Base-by-base conservation (phyloP, 2,797 vertebrate genomes). In the Amniataba percoides region DNA sequence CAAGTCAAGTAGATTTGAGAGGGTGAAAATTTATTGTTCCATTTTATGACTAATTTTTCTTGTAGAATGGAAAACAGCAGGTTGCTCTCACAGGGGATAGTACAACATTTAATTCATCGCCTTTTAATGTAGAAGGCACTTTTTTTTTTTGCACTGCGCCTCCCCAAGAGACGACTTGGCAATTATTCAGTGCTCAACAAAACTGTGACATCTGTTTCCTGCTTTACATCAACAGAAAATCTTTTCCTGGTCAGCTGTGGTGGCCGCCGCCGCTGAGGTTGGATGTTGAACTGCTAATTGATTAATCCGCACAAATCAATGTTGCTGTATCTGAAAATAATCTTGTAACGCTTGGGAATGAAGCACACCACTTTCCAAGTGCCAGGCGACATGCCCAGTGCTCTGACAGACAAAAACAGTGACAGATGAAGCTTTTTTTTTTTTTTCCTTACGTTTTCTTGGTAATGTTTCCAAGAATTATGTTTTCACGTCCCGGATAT, bases 181-280 rank as follows among this genome's bases (percentile, higher is more conserved):
- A 65, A 74, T 71, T 62, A 71, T 31, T 82, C 34, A 61, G 34
- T 8, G 49, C 58, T 36, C 39, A 46, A 49, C 18, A 71, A 57
- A 74, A 72, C 45, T 69, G 55, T 66, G 58, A 67, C 61, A 43
- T 79, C 46, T 59, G 65, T 74, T 78, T 69, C 21, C 53, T 67
- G 43, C 67, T 67, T 51, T 13, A 71, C 21, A 66, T 78, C 56
- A 57, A 67, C 53, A 55, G 63, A 19, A 74, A 74, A 72, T 66
- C 0, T 55, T 66, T 70, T 36, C 19, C 49, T 48, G 8, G 7
- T 69, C 0, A 0, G 21, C 19, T 15, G 21, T 19, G 25, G 11
- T 6, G 21, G 9, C 58, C 66, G 36, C 53, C 2, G 3, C 46
- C 9, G 12, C 46, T 68, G 1, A 27, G 49, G 40, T 23, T 59